These are phyloP conservation scores for Tetraneura akinire DNA, from an alignment of 1,140 invertebrate species.

Conservation along the genomic window DNA sequence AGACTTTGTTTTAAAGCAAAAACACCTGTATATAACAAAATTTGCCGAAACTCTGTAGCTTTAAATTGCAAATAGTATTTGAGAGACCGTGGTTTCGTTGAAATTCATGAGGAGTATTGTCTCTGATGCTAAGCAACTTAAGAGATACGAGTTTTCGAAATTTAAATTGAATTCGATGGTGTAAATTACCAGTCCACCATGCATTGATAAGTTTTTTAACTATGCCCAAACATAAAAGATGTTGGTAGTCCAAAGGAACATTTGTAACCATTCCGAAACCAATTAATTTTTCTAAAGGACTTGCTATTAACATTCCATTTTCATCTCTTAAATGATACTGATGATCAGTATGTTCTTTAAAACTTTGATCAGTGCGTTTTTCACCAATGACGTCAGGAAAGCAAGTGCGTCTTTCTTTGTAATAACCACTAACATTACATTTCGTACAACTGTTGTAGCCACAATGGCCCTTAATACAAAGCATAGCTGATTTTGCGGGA, in stretches of 20 bases:
- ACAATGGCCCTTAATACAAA: slow-evolving; percentile 55
- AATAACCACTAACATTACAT: slow-evolving; percentile 55
- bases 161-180: background rate
- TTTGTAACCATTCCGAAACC: slow-evolving; percentile 57
- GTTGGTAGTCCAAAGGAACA: slow-evolving; percentile 56
- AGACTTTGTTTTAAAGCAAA: background rate
- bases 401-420: slow-evolving; percentile 52
- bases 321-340: slow-evolving; percentile 56
- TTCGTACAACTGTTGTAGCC: slow-evolving; percentile 55
- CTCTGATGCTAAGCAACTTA: slow-evolving; percentile 27
- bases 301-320: slow-evolving; percentile 48
- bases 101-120: slow-evolving; percentile 55
- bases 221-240: slow-evolving; percentile 57
- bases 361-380: slow-evolving; percentile 55
- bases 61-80: slow-evolving; percentile 56
- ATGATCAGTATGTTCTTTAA: slow-evolving; percentile 55
- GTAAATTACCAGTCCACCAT: slow-evolving; percentile 53
- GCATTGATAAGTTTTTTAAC: slow-evolving; percentile 56
- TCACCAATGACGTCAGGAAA: slow-evolving; percentile 53
- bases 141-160: background rate
- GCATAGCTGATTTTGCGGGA: slow-evolving; percentile 55
- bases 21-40: slow-evolving; percentile 56
- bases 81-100: slow-evolving; percentile 54
- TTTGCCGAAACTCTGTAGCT: slow-evolving; percentile 58
- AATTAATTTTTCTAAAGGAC: slow-evolving; percentile 55